These are phyloP conservation scores for Lepidurus apus DNA, from an alignment of 1,140 invertebrate genomes.

Conservation along the genomic window DNA sequence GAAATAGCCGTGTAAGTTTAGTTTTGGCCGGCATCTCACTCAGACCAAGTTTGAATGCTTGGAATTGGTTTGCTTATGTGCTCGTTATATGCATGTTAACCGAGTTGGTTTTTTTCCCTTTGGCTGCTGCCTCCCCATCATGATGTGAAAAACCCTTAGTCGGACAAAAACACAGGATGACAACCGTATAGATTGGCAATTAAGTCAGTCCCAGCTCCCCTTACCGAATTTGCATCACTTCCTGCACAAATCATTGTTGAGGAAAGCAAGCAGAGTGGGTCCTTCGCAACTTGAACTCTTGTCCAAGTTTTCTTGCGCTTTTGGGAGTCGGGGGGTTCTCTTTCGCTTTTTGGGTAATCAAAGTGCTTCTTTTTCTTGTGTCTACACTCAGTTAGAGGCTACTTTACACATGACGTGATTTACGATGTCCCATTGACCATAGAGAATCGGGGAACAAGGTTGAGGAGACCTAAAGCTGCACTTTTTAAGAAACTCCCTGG, in stretches of 20 bases:
- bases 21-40: too few species aligned
- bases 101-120: too few species aligned
- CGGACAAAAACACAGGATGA: constrained; percentile 14
- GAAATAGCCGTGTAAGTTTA: too few species aligned
- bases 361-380: constrained; percentile 22
- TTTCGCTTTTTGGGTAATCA: background rate
- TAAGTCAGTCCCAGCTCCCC: constrained; percentile 14
- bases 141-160: background rate
- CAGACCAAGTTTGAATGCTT: too few species aligned
- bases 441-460: constrained; percentile 10
- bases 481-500: constrained; percentile 8
- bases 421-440: constrained; percentile 11
- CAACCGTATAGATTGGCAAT: constrained; percentile 21
- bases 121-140: background rate
- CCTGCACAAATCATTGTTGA: constrained; percentile 14
- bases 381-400: constrained; percentile 21
- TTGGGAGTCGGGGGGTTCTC: background rate
- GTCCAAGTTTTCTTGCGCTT: background rate
- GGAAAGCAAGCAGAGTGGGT: background rate
- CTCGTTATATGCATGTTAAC: too few species aligned
- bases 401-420: constrained; percentile 22
- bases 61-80: too few species aligned
- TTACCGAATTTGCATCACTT: constrained; percentile 19
- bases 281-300: constrained; percentile 12
- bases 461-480: background rate